Percentiles rank a stretch among this genome's conserved stretches.
These are phyloP conservation scores for Micrasema longulum DNA, from an alignment of 1,140 invertebrate genomes.

Conservation along the genomic window DNA sequence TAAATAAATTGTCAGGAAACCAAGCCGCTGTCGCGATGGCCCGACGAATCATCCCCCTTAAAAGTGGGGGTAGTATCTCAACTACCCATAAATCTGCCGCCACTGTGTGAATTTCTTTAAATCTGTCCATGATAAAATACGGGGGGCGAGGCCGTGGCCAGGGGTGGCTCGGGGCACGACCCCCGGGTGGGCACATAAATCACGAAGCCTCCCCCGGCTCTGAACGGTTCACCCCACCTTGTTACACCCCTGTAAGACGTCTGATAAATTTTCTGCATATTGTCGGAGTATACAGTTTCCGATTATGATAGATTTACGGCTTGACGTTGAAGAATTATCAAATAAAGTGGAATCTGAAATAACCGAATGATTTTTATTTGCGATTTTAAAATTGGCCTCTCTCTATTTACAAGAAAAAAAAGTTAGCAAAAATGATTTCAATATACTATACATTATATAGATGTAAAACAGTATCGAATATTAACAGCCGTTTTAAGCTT, in stretches of 20 bases:
- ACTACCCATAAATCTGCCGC: conserved; percentile 43
- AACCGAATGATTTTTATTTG: too few relatives aligned
- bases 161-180: conserved; percentile 35
- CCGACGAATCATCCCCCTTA: conserved; percentile 12
- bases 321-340: conserved; percentile 28
- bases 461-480: too few relatives aligned
- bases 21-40: conserved; percentile 6
- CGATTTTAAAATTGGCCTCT: too few relatives aligned
- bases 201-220: conserved; percentile 24
- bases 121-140: conserved; percentile 54
- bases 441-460: too few relatives aligned
- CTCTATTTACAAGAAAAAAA: too few relatives aligned
- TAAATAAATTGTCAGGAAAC: too few relatives aligned
- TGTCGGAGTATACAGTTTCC: conserved; percentile 34
- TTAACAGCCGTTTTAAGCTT: too few relatives aligned
- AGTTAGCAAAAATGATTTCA: too few relatives aligned
- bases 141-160: conserved; percentile 41
- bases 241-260: conserved; percentile 39
- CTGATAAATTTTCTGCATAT: conserved; percentile 45
- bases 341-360: conserved; percentile 22
- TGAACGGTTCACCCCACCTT: background rate
- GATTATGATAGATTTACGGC: conserved; percentile 36
- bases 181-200: conserved; percentile 46
- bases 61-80: conserved; percentile 36
- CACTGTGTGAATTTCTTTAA: conserved; percentile 54